A percentile compares a stretch with the other conserved stretches of the same genome.
Conservation (phyloP, 2,797 vertebrate genomes). For the Sebastes oblongus region DNA sequence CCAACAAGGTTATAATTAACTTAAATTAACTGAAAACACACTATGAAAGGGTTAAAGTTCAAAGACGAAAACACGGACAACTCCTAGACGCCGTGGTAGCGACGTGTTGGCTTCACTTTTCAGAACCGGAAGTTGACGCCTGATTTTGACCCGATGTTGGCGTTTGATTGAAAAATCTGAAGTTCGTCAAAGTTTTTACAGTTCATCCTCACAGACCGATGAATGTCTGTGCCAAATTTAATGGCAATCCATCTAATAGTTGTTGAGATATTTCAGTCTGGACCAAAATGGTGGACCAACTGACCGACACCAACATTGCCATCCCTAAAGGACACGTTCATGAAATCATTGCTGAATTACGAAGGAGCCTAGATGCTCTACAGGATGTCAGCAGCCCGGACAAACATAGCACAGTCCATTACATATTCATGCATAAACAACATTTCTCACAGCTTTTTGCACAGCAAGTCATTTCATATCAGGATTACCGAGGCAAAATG, state of each 20-base stretch:
- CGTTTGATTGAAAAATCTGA: no score
- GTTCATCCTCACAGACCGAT: not conserved
- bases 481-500: not conserved
- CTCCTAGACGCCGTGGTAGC: no score
- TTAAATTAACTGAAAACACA: no score
- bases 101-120: no score
- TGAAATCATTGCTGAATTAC: not conserved
- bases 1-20: no score
- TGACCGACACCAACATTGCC: not conserved
- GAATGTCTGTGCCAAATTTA: not conserved
- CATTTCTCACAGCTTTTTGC: constrained; percentile 17
- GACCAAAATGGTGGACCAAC: not conserved
- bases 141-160: no score
- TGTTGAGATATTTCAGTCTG: not conserved
- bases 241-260: not conserved
- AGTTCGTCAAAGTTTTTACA: not conserved
- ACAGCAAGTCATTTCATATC: constrained; percentile 11
- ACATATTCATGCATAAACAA: constrained; percentile 27
- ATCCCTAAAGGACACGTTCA: not conserved
- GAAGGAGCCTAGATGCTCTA: not conserved
- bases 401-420: not conserved
- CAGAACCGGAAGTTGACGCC: no score
- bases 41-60: no score
- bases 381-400: not conserved
- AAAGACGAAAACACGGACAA: no score